Base-by-base conservation (phyloP, 2,888 invertebrate genomes). In the Drosophila colorata region DNA sequence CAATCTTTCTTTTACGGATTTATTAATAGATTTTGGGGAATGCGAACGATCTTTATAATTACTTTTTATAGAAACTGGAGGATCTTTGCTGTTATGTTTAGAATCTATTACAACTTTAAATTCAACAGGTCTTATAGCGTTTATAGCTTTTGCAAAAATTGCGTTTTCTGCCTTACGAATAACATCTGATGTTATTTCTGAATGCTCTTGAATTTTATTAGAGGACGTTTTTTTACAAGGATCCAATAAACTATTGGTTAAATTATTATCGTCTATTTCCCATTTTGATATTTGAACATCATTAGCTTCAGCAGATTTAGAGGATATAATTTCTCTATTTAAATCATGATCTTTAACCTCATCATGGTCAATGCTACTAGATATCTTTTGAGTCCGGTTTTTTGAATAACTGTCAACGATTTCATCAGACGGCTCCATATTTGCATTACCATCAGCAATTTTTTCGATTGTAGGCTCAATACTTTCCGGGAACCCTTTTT, bases 101-200 rank as follows among this genome's bases (percentile, higher is more conserved):
- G 72, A 60, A 90, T 78, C 94, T 91, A 84, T 93, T 91, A 76
- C 91, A 89, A 87, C 93, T 76, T 88, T 89, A 70, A 87, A 88
- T 93, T 96, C 96, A 53, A 95, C 95, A 0, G 96, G 96, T 63
- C 95, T 93, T 46, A 96, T 95, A 0, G 97, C 96, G 87, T 95
- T 96, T 43, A 96, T 96, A 0, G 96, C 96, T 91, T 98, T 97
- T 41, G 97, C 96, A 91, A 98, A 97, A 80, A 98, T 96, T 0
- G 96, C 97, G 91, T 98, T 97, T 93, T 98, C 98, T 1, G 98
- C 98, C 76, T 97, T 94, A 90, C 98, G 97, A 51, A 98, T 93
- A 4, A 98, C 97, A 92, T 97, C 97, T 18, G 96, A 96, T 1
- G 97, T 97, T 1, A 95, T 95, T 92, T 96, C 96, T 58, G 94